Percentiles rank a stretch among this genome's conserved stretches.
These are phyloP conservation scores for Cinara cedri DNA, from an alignment of 2,888 invertebrate genomes.

Conservation along the genomic window DNA sequence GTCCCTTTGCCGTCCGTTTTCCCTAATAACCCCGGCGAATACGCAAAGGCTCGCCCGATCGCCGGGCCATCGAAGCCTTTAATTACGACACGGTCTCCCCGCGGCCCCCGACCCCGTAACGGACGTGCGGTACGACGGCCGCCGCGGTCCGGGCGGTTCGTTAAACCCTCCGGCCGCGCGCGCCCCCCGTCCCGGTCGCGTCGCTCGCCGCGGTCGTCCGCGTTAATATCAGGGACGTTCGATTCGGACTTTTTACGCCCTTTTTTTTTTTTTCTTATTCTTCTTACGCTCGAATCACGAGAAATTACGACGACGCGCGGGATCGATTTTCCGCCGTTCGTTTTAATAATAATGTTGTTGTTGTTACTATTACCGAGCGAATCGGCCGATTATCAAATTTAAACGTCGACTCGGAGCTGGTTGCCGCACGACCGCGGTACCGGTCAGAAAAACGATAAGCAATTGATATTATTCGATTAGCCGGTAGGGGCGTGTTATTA, in stretches of 20 bases:
- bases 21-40: too few species aligned
- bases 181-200: not conserved
- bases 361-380: too few species aligned
- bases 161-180: not conserved
- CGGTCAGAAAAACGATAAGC: too few species aligned
- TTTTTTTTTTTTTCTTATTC: not conserved
- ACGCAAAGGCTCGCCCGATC: not conserved
- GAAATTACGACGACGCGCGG: too few species aligned
- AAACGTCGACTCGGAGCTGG: too few species aligned
- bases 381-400: too few species aligned
- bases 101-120: constrained; percentile 10
- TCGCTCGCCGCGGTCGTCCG: constrained; percentile 14
- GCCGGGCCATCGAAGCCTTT: constrained; percentile 44
- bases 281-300: constrained; percentile 26
- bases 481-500: too few species aligned
- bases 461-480: too few species aligned
- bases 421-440: too few species aligned
- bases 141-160: constrained; percentile 21
- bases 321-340: too few species aligned
- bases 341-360: too few species aligned
- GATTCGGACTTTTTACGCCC: constrained; percentile 40
- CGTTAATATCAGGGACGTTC: constrained; percentile 12
- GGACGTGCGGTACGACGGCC: not conserved
- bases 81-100: constrained; percentile 46
- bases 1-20: not conserved